Base-by-base conservation (phyloP, 2,888 invertebrate genomes). In the Melanargia galathea region DNA sequence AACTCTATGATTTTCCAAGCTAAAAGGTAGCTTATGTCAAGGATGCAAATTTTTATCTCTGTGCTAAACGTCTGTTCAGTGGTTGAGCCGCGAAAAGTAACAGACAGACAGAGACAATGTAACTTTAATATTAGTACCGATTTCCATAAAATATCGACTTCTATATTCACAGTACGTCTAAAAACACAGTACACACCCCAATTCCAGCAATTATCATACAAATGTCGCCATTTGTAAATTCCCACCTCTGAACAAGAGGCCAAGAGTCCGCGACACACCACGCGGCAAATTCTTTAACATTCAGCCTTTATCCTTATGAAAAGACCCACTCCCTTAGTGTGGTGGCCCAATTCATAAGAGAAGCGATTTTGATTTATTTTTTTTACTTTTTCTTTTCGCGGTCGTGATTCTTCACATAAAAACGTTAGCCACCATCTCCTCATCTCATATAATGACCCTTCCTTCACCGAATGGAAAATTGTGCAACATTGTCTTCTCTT, bases 261-360 rank as follows among this genome's bases (percentile, higher is more conserved):
- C 52, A 59, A 51, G 57, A 65, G 62, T 55, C 40, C n/a, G 46
- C 48, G 67, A 70, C 68, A 66, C 73, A 30, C 56, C 72, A 62
- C 73, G 72, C 67, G 60, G 71, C 69, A 61, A 68, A 73, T 71
- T 64, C 57, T 62, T 64, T 63, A 48, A 68, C 63, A 70, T 72
- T 73, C 70, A 73, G 64, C 57, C 22, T 55, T 57, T 60, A 66
- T 70, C 24, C 46, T 20, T 60, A 67, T 70, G 66, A 71, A 74
- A 73, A 69, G 71, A 65, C 60, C 58, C 58, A 55, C 64, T 62
- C 65, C 67, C 61, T 66, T 64, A 65, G 55, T 18, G 10, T 18
- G 43, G 22, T 33, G 64, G 54, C 20, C 22, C 16, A 45, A 18
- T 20, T 52, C 16, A 52, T 45, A 20, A 52, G 45, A 51, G 55